Conservation (phyloP, 2,113 vertebrate species). For the Montifringilla adamsi region DNA sequence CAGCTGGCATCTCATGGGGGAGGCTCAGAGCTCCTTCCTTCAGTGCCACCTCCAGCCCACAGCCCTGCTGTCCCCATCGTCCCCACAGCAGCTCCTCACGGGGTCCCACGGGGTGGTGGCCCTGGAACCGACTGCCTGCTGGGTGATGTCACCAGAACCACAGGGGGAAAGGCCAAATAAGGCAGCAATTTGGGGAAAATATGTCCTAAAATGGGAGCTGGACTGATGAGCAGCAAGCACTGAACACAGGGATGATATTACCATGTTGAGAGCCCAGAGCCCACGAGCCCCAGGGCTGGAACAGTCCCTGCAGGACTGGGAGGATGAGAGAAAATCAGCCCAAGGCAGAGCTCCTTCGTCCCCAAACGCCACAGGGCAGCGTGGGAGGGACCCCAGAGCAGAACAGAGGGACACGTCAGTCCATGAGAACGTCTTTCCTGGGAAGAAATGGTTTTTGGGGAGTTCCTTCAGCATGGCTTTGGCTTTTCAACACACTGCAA, state of each 20-base stretch:
- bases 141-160: conserved; percentile 27
- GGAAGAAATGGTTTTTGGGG: background rate
- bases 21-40: background rate
- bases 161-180: conserved; percentile 25
- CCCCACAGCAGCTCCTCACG: accelerated
- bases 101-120: background rate
- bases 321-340: background rate
- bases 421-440: background rate
- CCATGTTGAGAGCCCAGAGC: background rate
- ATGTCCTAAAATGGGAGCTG: conserved; percentile 48
- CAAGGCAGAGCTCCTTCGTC: background rate
- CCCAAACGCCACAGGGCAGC: background rate
- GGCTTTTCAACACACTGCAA: background rate
- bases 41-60: background rate
- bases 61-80: accelerated
- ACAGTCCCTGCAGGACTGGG: background rate
- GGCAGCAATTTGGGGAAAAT: conserved; percentile 1
- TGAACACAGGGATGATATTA: background rate
- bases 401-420: background rate
- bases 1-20: accelerated
- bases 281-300: accelerated
- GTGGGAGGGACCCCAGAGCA: background rate
- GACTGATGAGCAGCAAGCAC: background rate
- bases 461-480: background rate
- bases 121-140: background rate